Evolutionary conservation across 2,113 vertebrate genomes (phyloP), one percentile per base, ranked within the genome.

Genomic region (Chaetura pelagica): DNA sequence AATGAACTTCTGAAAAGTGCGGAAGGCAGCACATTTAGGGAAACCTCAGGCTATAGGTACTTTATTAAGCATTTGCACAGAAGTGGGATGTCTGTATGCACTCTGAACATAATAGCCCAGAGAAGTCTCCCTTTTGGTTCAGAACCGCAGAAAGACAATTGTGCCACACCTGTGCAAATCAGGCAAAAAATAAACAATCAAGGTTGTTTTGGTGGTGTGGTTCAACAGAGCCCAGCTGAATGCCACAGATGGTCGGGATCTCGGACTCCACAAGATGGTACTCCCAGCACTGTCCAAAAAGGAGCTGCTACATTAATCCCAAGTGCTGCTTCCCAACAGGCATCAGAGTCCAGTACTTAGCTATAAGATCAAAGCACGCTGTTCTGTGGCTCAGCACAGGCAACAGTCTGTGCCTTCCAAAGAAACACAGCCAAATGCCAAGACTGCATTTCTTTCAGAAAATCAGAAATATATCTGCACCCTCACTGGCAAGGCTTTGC

Each of bases 231-330:
- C 20, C 58, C 57, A 55, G n/a, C 27, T 68, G 54, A 84, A 72
- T 84, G 35, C 24, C 48, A 55, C 17, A 35, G 29, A 48, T 80
- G 51, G 49, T 52, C 90, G 71, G 71, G 51, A 93, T 20, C 71
- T 75, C 5, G 15, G 68, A 94, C 76, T 44, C 94, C 94, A 94
- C 96, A 93, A 94, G 92, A 71, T 95, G 95, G 94, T 96, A 96
- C 82, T 93, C 85, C 66, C 61, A 48, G 69, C 85, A 78, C 72
- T 88, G 35, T n/a, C 82, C 85, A 93, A 30, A 72, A 66, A 46
- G 74, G 17, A 54, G 14, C 30, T 30, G 29, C 81, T 57, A 4
- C 71, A 76, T 83, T 21, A 80, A 30, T 38, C 51, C 42, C 42
- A 59, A 57, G 18, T 5, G 2, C 20, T 15, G 62, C 6, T 78